Evolutionary conservation across 2,113 vertebrate genomes (phyloP).

Genomic region (Phocoena phocoena): DNA sequence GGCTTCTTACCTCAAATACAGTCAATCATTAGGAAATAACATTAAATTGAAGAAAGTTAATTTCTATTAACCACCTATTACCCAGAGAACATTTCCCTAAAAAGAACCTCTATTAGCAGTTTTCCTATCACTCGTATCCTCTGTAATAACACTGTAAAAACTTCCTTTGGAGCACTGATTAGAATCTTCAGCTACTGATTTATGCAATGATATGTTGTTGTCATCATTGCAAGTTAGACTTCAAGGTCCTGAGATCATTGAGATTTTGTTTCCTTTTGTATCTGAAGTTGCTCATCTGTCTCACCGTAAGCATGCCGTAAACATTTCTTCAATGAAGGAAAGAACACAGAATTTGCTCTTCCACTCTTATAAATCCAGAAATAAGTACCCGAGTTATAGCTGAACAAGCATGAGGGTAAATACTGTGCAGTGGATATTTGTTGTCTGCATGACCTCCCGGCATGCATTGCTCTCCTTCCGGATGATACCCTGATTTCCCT

Average conservation of each 20-base stretch:
- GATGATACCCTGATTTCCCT: background rate
- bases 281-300: background rate
- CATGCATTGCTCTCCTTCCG: background rate
- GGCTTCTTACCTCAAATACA: fast-evolving
- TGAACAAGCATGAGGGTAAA: background rate
- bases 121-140: background rate
- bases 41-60: background rate
- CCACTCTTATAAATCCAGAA: background rate
- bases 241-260: background rate
- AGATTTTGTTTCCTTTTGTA: background rate
- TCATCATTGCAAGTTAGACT: background rate
- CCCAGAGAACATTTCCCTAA: background rate
- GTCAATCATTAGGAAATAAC: background rate
- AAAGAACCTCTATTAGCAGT: background rate
- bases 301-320: background rate
- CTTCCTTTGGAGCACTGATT: background rate
- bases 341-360: background rate
- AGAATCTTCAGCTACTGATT: background rate
- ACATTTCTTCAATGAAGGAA: background rate
- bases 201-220: background rate
- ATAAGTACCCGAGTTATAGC: background rate
- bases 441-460: background rate
- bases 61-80: background rate
- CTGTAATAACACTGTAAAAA: background rate
- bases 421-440: background rate